Base-by-base conservation (phyloP, 2,797 vertebrate species). In the Dromococcyx pavoninus region DNA sequence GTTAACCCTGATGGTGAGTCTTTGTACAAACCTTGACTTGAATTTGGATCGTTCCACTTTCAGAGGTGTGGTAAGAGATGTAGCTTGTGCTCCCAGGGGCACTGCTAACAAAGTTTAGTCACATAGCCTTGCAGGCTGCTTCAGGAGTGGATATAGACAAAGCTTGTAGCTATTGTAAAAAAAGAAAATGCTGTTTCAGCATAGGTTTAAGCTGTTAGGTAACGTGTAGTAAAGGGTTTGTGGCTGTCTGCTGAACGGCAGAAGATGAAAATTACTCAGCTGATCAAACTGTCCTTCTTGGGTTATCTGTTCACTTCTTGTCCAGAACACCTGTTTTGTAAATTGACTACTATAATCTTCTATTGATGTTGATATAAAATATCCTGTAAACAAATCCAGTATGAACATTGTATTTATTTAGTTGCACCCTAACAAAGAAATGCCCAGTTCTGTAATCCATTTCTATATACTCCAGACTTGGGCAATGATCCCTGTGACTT, bases 1-100 rank as follows among this genome's bases (percentile, higher is more conserved):
- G 0, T 51, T 57, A 57, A 12, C 41, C 12, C 19, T 50, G 2
- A 23, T 19, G 9, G 21, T 62, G 19, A 2, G 7, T 60, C 13
- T 71, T 12, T 60, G 2, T 65, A 48, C 48, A 53, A 60, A 60
- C 57, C n/a, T 74, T 67, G 35, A 17, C 32, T 24, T 53, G 58
- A 48, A n/a, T 78, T 86, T 53, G 44, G 7, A 32, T 57, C 0
- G 0, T 81, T 58, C 30, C n/a, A 5, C 10, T 71, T 86, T 53
- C 14, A 30, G 85, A 88, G 27, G 18, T 24, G 4, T 18, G 21
- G 10, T 7, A 33, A 27, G 17, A 64, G 37, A 35, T 11, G 30
- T 0, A 56, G 37, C 28, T 77, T 77, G 75, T 88, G 19, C 48
- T 86, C 84, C 67, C 51, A 43, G 35, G 54, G 24, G 6, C 39